Conservation (phyloP, 37 sponge, comb jelly and placozoan species). For the Oopsacas minuta region DNA sequence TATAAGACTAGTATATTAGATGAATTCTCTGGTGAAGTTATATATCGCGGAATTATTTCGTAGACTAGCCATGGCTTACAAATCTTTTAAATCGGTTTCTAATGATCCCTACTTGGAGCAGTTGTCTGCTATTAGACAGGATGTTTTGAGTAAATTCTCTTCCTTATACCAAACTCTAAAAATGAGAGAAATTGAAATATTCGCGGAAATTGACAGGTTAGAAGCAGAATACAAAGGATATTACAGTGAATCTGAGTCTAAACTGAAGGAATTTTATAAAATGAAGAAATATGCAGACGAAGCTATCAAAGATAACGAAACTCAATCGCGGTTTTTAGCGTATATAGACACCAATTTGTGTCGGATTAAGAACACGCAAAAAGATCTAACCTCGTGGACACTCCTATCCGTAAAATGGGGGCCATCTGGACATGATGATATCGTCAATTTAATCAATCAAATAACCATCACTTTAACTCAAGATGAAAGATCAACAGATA, state of each 20-base stretch:
- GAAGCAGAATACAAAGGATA: background rate
- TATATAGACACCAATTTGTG: background rate
- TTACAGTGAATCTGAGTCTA: background rate
- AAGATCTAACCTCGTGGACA: background rate
- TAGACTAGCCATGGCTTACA: background rate
- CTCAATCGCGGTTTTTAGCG: background rate
- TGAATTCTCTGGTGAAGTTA: background rate
- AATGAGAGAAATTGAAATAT: background rate
- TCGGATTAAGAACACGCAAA: background rate
- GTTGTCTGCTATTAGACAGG: background rate
- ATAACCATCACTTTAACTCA: background rate
- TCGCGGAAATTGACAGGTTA: slow-evolving; percentile 17
- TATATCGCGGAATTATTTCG: background rate
- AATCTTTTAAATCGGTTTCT: background rate
- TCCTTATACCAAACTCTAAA: background rate
- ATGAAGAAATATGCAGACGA: slow-evolving; percentile 8
- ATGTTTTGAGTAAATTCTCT: background rate
- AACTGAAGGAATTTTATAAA: slow-evolving; percentile 1
- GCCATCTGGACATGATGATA: background rate
- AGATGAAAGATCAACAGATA: background rate
- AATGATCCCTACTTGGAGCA: background rate
- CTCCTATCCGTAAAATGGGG: background rate
- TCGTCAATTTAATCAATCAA: background rate
- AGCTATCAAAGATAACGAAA: slow-evolving; percentile 11
- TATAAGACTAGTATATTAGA: background rate